These are phyloP conservation scores for Hypotaenidia philippensis DNA, from an alignment of 2,797 vertebrate genomes.

Conservation along the genomic window DNA sequence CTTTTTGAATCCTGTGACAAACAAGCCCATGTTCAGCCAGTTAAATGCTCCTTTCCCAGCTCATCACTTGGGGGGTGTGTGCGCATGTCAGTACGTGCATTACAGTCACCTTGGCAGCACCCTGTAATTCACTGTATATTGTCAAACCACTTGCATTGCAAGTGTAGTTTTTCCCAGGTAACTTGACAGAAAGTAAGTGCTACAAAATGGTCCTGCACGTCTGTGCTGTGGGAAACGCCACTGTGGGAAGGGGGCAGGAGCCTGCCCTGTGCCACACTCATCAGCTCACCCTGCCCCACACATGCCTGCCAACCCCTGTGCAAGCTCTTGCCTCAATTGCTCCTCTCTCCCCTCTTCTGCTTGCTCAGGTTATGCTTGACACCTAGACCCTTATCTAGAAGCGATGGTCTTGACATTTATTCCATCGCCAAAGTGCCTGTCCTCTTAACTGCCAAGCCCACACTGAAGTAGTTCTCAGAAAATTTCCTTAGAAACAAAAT, in stretches of 20 bases:
- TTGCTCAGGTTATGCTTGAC: constrained; percentile 23
- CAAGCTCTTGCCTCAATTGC: background rate
- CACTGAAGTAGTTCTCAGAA: constrained; percentile 45
- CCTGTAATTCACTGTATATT: background rate
- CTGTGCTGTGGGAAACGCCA: background rate
- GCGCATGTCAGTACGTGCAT: background rate
- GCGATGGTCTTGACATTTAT: constrained; percentile 41
- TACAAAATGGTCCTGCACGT: fast-evolving
- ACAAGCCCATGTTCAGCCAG: background rate
- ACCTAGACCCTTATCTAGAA: constrained; percentile 6
- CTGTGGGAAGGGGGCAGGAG: fast-evolving
- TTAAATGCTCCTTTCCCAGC: background rate
- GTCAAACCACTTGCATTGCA: background rate
- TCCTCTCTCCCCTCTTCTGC: constrained; percentile 4
- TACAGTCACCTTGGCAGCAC: background rate
- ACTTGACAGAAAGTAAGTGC: fast-evolving
- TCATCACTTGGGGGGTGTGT: fast-evolving
- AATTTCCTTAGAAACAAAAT: constrained; percentile 67
- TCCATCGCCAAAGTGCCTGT: constrained; percentile 22
- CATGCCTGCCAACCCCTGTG: background rate
- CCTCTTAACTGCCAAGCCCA: constrained; percentile 54
- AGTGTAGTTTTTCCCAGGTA: background rate
- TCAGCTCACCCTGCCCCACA: background rate
- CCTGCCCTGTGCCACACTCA: background rate
- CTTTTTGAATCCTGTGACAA: background rate